Evolutionary conservation across 2,113 vertebrate genomes (phyloP), one percentile per base, ranked within the genome.

Genomic region (Cheilinus undulatus): DNA sequence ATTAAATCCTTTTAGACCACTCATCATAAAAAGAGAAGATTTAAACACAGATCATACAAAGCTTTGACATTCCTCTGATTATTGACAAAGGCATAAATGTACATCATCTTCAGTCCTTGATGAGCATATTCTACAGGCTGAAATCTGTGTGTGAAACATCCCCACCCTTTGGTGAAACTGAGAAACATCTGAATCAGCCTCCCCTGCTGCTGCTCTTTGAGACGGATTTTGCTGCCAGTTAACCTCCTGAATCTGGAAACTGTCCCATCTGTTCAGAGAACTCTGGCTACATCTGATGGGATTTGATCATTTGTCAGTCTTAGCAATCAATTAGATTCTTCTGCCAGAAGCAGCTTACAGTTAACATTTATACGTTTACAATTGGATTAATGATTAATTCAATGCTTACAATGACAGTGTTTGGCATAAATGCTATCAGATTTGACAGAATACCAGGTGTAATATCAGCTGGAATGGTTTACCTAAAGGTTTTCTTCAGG

Each of bases 291-390:
- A 36, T 22, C 45, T 80, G 58, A 81, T 71, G 26, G 43, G 69
- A 78, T 82, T 69, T 66, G n/a, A 48, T 58, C 2, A 17, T 53
- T 52, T 50, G 9, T 45, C 42, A 38, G 46, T 60, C 54, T 50
- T 50, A 28, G 58, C 34, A 64, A 70, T 69, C 53, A 67, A 80
- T 78, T 51, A 42, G 23, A 73, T 74, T 77, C 8, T 14, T 45
- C 60, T 26, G 46, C 7, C 27, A 24, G 50, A 70, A 66, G 45
- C 15, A 50, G 46, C 6, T 78, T 80, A 74, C 24, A 20, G n/a
- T 65, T 42, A 57, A 73, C 73, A 54, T 67, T 59, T 54, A 36
- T 51, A 48, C 52, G 58, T 32, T 2, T 52, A 43, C 20, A 80
- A 58, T 51, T 60, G 15, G 38, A 69, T 77, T 72, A 66, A 26